phyloP scores from a whole-genome alignment of 2,797 vertebrate genomes.

The Melanotaenia nigrans region DNA sequence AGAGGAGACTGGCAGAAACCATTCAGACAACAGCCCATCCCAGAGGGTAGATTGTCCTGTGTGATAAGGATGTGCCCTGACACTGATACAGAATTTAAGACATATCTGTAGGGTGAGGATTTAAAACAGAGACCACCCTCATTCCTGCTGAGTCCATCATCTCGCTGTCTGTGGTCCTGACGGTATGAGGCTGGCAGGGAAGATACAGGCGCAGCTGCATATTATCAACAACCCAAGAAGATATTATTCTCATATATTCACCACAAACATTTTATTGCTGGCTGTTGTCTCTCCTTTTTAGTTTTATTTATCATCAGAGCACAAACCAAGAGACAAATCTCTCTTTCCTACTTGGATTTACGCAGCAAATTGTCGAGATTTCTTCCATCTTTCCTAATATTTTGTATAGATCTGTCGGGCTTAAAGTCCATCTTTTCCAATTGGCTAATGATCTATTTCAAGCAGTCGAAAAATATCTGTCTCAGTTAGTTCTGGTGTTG shows the following conservation, averaged over 20 bases:
- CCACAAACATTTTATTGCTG: constrained; percentile 55
- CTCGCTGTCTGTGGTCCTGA: constrained; percentile 42
- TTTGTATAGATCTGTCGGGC: constrained; percentile 63
- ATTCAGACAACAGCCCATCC: constrained; percentile 54
- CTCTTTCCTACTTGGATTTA: constrained; percentile 11
- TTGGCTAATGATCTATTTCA: constrained; percentile 82
- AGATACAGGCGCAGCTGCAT: constrained; percentile 57
- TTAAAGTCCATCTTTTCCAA: constrained; percentile 74
- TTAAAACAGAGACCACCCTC: constrained; percentile 39
- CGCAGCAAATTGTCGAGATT: constrained; percentile 38
- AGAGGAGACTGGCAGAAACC: constrained; percentile 58
- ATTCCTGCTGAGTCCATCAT: constrained; percentile 51
- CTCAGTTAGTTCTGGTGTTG: constrained; percentile 78
- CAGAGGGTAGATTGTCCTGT: constrained; percentile 44
- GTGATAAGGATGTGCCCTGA: constrained; percentile 49
- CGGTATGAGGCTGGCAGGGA: constrained; percentile 28
- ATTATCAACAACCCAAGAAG: constrained; percentile 48
- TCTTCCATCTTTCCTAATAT: constrained; percentile 62
- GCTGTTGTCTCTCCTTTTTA: constrained; percentile 54
- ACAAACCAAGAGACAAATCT: constrained; percentile 33
- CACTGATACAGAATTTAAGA: constrained; percentile 53
- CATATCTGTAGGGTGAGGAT: constrained; percentile 43
- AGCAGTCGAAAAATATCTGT: constrained; percentile 78
- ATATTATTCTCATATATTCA: constrained; percentile 66
- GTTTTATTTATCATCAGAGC: constrained; percentile 36